Base-by-base conservation (phyloP, 2,888 invertebrate genomes). In the Boloria selene region DNA sequence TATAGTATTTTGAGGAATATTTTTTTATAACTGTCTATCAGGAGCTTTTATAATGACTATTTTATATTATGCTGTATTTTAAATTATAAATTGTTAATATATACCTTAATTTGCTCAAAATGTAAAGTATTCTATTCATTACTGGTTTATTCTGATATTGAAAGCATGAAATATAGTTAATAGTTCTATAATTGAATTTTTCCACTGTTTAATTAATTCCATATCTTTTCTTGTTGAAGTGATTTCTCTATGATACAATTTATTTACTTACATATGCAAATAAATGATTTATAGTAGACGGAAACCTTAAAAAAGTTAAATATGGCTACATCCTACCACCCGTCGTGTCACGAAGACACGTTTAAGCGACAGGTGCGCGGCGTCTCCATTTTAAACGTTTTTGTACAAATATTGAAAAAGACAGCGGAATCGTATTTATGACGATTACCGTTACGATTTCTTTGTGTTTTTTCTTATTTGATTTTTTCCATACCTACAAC, bases 281-380 rank as follows among this genome's bases (percentile, higher is more conserved):
- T 16, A 51, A 50, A 55, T 49, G 10, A 18, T 38, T 49, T 49
- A 50, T 17, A 61, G 58, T 52, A 44, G n/a, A 58, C 52, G 49
- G 49, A 51, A 56, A 59, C 52, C 17, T 52, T 13, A 22, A 52
- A 68, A 60, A 62, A 59, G 31, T 17, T 52, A 17, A 17, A 49
- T 26, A 38, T 22, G 47, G 18, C 22, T 64, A 44, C 18, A 52
- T 38, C 51, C 4, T 31, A 31, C 53, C 65, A 26, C 61, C 61
- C 58, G 68, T 58, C 50, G 64, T 17, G 58, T 18, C 18, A 10
- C 31, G 14, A 55, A 55, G 45, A 49, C 64, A 55, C 50, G 67
- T 60, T 64, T 50, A 31, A 38, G 53, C 53, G 58, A 61, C 68
- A 68, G 65, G 65, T 68, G 68, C 49, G 44, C 54, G 16, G 14